Percentiles rank a stretch among this genome's conserved stretches.
Conservation (phyloP, 2,797 vertebrate species). For the Crax fasciolata region DNA sequence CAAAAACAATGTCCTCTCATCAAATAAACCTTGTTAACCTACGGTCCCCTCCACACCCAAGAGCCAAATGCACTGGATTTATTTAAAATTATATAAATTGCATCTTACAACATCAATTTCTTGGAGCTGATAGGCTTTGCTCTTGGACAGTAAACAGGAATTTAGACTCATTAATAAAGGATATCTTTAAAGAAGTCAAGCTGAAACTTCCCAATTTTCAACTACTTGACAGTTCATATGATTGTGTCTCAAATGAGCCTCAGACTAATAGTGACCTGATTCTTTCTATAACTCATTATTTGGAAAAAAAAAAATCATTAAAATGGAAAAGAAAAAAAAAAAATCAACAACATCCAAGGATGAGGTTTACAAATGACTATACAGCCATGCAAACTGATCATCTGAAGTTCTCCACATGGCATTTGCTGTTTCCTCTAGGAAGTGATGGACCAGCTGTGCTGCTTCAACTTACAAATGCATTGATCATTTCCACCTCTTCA, state of each 20-base stretch:
- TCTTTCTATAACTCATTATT: neutral
- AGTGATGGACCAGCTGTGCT: neutral
- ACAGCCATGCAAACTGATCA: neutral
- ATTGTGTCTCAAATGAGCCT: neutral
- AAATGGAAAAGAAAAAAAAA: neutral
- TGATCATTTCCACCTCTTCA: neutral
- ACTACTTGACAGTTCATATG: neutral
- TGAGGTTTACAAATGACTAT: neutral
- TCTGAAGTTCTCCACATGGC: neutral
- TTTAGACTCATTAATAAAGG: neutral
- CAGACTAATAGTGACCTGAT: neutral
- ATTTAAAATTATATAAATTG: neutral
- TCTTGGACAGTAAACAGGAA: neutral
- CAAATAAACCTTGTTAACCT: neutral
- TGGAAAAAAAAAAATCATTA: neutral
- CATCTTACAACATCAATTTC: neutral
- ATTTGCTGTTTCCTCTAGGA: neutral
- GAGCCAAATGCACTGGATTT: neutral
- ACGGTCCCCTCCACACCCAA: neutral
- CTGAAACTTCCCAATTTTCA: conserved; percentile 9
- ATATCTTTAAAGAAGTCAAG: conserved; percentile 4
- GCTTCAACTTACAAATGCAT: neutral
- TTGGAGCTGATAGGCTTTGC: neutral
- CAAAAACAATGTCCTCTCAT: neutral
- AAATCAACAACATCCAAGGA: neutral